Percentiles rank a stretch among this genome's conserved stretches.
Evolutionary conservation across 2,113 vertebrate genomes (phyloP).

Genomic region (Rhipidura dahli): DNA sequence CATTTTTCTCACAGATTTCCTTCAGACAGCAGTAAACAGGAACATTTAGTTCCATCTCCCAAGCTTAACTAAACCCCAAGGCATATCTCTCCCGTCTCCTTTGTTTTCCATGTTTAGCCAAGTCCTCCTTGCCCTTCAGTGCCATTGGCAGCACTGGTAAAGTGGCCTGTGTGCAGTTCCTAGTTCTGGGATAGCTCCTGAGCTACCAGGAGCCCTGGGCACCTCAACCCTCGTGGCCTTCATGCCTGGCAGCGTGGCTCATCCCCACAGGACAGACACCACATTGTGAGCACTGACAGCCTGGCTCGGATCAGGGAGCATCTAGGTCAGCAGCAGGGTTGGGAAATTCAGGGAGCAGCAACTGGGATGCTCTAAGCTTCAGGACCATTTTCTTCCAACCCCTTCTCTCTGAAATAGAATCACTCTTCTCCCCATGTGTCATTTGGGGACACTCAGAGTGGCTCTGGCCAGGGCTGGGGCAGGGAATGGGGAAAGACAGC

Average conservation of each 20-base stretch:
- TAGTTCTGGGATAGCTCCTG: not conserved
- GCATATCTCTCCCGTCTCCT: not conserved
- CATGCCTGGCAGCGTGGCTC: not conserved
- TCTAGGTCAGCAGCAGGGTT: conserved; percentile 36
- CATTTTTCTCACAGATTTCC: not conserved
- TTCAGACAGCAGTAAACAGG: not conserved
- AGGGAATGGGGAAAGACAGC: not conserved
- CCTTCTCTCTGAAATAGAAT: not conserved
- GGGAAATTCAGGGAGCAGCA: not conserved
- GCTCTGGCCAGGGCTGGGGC: not conserved
- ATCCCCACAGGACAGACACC: not conserved
- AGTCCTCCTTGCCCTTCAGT: not conserved
- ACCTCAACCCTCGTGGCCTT: not conserved
- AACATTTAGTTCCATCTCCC: not conserved
- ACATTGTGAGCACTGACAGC: not conserved
- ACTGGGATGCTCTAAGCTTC: not conserved
- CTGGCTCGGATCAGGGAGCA: conserved; percentile 36
- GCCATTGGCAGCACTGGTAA: not conserved
- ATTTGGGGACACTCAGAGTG: not conserved
- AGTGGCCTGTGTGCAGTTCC: not conserved
- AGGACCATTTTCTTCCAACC: not conserved
- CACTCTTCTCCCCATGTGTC: not conserved
- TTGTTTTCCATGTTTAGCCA: not conserved
- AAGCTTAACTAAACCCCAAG: not conserved
- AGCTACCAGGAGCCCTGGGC: not conserved